These are phyloP conservation scores for Anoplophora glabripennis DNA, from an alignment of 1,140 invertebrate species.

Conservation along the genomic window DNA sequence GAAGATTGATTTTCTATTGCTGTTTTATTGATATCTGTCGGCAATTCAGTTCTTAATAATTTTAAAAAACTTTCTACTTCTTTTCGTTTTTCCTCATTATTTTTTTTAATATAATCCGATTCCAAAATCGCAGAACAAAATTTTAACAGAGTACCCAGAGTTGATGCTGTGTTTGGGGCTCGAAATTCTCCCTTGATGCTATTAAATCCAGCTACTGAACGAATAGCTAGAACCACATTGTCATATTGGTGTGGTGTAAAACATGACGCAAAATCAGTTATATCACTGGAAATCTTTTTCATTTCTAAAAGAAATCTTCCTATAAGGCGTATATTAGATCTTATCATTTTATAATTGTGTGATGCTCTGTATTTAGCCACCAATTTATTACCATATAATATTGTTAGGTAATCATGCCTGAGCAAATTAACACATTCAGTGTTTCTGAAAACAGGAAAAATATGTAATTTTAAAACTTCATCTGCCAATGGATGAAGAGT, in stretches of 20 bases:
- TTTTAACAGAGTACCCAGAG: neutral
- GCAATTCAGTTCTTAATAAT: conserved; percentile 1
- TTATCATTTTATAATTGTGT: conserved; percentile 1
- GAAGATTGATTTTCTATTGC: neutral
- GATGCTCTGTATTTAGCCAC: neutral
- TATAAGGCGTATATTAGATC: neutral
- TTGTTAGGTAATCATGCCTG: neutral
- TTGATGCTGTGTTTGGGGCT: neutral
- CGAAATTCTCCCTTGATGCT: neutral
- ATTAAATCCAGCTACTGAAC: neutral
- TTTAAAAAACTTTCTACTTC: neutral
- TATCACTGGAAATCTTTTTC: neutral
- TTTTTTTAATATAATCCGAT: neutral
- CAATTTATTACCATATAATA: neutral
- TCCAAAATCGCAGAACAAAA: neutral
- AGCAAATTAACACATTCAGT: neutral
- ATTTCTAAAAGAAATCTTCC: conserved; percentile 1
- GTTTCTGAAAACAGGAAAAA: too few species aligned
- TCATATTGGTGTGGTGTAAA: neutral
- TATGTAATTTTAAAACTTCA: too few species aligned
- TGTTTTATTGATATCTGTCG: conserved; percentile 4
- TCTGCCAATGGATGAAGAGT: too few species aligned
- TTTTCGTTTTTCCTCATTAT: neutral
- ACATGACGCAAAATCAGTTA: neutral
- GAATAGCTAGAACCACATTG: neutral